Evolutionary conservation across 2,888 invertebrate genomes (phyloP).

Genomic region (Neoitamus cyanurus): DNA sequence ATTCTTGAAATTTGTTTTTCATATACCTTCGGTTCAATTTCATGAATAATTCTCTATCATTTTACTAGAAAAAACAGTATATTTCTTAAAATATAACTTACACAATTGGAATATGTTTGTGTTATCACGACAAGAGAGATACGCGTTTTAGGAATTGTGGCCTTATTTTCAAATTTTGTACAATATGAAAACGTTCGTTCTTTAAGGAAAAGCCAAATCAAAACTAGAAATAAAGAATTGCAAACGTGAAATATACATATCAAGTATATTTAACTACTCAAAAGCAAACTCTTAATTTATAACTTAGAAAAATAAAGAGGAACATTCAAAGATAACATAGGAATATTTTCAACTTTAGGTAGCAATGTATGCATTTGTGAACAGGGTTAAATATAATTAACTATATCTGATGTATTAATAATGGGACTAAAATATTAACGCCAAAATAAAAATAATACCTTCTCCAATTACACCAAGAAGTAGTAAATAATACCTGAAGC

Average conservation of each 20-base stretch:
- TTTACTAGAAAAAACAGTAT: background rate
- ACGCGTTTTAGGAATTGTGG: background rate
- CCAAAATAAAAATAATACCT: background rate
- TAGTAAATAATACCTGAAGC: background rate
- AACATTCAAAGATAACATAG: background rate
- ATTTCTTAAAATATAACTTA: background rate
- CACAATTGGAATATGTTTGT: background rate
- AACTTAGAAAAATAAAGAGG: background rate
- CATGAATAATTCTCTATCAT: background rate
- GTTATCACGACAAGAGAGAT: conserved; percentile 5
- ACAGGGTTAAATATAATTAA: background rate
- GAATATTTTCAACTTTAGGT: background rate
- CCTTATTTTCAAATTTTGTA: background rate
- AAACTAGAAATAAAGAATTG: background rate
- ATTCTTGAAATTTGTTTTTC: background rate
- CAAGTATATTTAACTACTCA: background rate
- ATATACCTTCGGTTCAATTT: background rate
- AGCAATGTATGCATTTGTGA: background rate
- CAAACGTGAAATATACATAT: background rate
- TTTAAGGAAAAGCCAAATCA: background rate
- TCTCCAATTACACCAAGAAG: background rate
- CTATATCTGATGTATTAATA: background rate
- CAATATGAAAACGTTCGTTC: background rate
- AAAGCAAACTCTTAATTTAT: background rate
- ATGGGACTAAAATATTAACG: background rate